phyloP scores from a whole-genome alignment of 92 coral and sea anemone genomes.

The Actinernus sp. region DNA sequence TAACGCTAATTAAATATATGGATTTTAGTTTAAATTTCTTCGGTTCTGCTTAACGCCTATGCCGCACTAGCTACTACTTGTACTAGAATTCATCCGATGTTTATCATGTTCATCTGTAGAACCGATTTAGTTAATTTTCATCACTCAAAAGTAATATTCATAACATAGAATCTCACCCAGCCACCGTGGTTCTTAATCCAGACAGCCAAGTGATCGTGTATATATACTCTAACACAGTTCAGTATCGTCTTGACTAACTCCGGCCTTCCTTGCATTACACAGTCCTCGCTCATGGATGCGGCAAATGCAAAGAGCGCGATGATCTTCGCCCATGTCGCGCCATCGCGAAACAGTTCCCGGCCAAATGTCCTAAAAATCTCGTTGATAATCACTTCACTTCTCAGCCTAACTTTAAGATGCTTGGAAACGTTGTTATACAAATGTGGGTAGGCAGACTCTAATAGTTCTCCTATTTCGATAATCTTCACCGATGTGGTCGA shows the following conservation, averaged over 20 bases:
- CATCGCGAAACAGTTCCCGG: constrained; percentile 83
- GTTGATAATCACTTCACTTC: constrained; percentile 88
- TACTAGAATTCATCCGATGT: no score
- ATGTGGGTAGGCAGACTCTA: constrained; percentile 88
- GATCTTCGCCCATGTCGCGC: constrained; percentile 90
- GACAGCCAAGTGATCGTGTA: constrained; percentile 84
- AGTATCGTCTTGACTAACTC: constrained; percentile 84
- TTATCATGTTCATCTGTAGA: no score
- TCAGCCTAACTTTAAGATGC: constrained; percentile 78
- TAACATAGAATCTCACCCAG: constrained; percentile 76
- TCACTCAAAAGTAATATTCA: no score
- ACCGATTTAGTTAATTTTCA: no score
- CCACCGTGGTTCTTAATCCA: constrained; percentile 94
- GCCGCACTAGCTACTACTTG: no score
- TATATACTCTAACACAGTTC: constrained; percentile 77
- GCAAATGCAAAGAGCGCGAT: constrained; percentile 91
- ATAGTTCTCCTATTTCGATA: constrained; percentile 84
- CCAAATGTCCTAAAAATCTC: constrained; percentile 84
- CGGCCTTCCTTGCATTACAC: constrained; percentile 80
- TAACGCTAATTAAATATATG: no score
- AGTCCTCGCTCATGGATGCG: constrained; percentile 87
- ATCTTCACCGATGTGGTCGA: constrained; percentile 70
- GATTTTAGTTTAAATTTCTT: no score
- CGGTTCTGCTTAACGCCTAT: no score
- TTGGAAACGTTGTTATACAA: constrained; percentile 86